Evolutionary conservation across 2,113 vertebrate species (phyloP).

Genomic region (Pseudonaja textilis): DNA sequence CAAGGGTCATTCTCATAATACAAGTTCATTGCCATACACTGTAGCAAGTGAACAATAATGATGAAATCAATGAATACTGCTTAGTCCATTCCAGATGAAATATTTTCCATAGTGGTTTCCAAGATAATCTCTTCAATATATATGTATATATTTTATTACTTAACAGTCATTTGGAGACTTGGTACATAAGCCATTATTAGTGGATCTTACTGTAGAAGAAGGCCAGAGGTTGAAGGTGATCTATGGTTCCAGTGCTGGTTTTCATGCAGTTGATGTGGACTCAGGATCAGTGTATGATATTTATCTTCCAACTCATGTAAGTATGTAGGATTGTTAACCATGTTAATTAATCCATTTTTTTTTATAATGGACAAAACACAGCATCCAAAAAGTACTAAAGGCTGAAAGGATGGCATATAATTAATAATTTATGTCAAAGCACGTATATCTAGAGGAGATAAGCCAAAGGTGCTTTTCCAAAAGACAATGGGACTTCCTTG

Average conservation of each 20-base stretch:
- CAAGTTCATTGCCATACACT: background rate
- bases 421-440: background rate
- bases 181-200: slow-evolving; percentile 93
- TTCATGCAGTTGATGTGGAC: slow-evolving; percentile 97
- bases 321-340: slow-evolving; percentile 44
- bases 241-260: slow-evolving; percentile 93
- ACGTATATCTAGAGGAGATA: background rate
- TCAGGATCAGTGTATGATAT: slow-evolving; percentile 97
- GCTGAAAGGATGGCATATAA: background rate
- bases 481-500: background rate
- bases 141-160: slow-evolving; percentile 24
- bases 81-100: background rate
- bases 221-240: slow-evolving; percentile 98
- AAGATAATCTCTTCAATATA: background rate
- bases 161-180: slow-evolving; percentile 92
- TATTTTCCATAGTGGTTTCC: background rate
- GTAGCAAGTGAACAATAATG: background rate
- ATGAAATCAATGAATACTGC: background rate
- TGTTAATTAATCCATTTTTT: background rate
- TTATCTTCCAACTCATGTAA: slow-evolving; percentile 97
- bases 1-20: background rate
- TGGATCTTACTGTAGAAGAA: slow-evolving; percentile 96
- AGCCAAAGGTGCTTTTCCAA: background rate
- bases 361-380: background rate
- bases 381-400: background rate